Percentiles rank a stretch among this genome's conserved stretches.
Conservation (phyloP, 1,140 invertebrate genomes). For the Bicyclus anynana region DNA sequence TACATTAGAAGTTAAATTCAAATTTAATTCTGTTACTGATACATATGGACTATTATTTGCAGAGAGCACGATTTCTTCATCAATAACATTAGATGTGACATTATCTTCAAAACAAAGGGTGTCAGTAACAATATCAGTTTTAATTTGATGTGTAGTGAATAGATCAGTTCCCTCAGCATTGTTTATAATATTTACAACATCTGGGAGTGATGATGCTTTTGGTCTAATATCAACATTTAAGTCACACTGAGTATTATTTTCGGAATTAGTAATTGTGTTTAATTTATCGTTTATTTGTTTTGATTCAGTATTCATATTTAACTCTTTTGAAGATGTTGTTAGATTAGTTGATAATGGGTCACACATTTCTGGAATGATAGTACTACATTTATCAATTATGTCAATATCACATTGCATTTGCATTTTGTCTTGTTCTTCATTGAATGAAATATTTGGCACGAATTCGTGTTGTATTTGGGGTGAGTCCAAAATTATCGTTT, state of each 20-base stretch:
- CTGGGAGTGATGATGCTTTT: not conserved
- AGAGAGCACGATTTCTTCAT: slow-evolving; percentile 44
- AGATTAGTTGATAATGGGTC: not conserved
- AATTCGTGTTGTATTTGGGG: no score
- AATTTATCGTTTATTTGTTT: not conserved
- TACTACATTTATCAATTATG: not conserved
- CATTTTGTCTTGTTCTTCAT: not conserved
- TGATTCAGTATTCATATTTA: not conserved
- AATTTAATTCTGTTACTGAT: slow-evolving; percentile 27
- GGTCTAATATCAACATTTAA: not conserved
- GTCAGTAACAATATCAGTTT: not conserved
- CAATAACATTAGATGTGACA: not conserved
- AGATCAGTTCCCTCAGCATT: not conserved
- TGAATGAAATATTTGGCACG: no score
- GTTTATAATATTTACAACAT: not conserved
- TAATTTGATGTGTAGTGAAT: slow-evolving; percentile 10
- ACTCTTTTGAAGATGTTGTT: not conserved
- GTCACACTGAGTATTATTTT: not conserved
- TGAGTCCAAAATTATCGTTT: no score
- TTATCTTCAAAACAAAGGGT: slow-evolving; percentile 1
- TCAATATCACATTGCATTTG: not conserved
- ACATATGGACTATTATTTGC: slow-evolving; percentile 50
- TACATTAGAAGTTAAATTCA: slow-evolving; percentile 15
- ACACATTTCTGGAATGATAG: not conserved
- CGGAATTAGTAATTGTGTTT: not conserved